Evolutionary conservation across 1,140 invertebrate genomes (phyloP), one percentile per base, ranked within the genome.

Genomic region (Drosophila chauvacae): DNA sequence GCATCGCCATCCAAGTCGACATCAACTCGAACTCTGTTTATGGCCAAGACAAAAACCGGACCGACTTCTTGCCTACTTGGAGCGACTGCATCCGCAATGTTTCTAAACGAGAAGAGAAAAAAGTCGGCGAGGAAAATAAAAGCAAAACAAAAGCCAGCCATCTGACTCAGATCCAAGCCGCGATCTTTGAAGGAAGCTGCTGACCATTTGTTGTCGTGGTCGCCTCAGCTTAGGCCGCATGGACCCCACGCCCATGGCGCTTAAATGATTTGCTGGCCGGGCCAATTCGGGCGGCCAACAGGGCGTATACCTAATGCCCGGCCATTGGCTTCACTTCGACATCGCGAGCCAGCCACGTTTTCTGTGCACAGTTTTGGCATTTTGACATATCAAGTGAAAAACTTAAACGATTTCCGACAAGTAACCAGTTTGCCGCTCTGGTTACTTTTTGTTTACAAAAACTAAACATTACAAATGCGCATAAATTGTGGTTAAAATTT

Each of bases 341-440:
- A 48, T 58, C 39, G 55, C 42, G 14, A 41, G 45, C 68, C n/a
- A 30, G 68, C 69, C 60, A 57, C 75, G 70, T 61, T 80, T 68
- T 68, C 55, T 79, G 66, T 65, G 81, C 77, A 81, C 65, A 64
- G 39, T 78, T 90, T 79, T 80, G 84, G 77, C 85, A 88, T 90
- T 88, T 88, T 88, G 84, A 88, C 84, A 88, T 90, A 90, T 90
- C 85, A 88, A 88, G 80, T 84, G 72, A 80, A 90, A 87, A 88
- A 80, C 69, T 80, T 78, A 71, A 74, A 47, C 81, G 80, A 90
- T 88, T 88, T 88, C 84, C 84, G 84, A 90, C 84, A 88, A 84
- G 64, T 63, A 68, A 88, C 85, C 77, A 84, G 84, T 84, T 88
- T 87, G 57, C 64, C 30, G 56, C 41, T 66, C 37, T 16, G 37